A percentile compares a stretch with the other conserved stretches of the same genome.
These are phyloP conservation scores for Heterotilapia buettikoferi DNA, from an alignment of 2,113 vertebrate genomes.

Conservation along the genomic window DNA sequence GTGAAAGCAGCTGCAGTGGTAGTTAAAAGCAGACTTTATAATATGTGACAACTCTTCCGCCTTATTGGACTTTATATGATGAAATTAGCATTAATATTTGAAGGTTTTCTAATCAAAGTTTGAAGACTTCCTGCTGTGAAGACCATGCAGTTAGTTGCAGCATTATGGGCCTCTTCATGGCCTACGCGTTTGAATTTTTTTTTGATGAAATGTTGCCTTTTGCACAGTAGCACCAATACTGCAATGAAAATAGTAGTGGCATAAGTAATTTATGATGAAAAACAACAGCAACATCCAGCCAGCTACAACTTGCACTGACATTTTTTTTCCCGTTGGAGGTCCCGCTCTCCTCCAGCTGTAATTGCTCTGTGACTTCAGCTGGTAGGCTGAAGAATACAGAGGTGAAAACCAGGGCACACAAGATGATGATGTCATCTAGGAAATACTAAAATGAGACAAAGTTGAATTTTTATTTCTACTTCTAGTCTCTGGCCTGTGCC, in stretches of 20 bases:
- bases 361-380: background rate
- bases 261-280: background rate
- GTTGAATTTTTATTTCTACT: background rate
- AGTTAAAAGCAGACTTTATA: background rate
- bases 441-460: background rate
- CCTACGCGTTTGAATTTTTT: background rate
- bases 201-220: background rate
- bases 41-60: background rate
- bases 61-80: background rate
- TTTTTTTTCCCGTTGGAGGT: background rate
- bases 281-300: background rate
- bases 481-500: background rate
- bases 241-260: background rate
- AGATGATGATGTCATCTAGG: background rate
- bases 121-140: background rate
- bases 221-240: background rate
- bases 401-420: background rate
- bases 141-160: background rate
- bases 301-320: background rate
- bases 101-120: background rate
- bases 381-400: background rate
- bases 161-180: background rate
- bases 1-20: background rate
- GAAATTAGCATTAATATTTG: background rate
- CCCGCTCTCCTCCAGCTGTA: background rate